Conservation (phyloP, 2,888 invertebrate species). For the Melieria crassipennis region DNA sequence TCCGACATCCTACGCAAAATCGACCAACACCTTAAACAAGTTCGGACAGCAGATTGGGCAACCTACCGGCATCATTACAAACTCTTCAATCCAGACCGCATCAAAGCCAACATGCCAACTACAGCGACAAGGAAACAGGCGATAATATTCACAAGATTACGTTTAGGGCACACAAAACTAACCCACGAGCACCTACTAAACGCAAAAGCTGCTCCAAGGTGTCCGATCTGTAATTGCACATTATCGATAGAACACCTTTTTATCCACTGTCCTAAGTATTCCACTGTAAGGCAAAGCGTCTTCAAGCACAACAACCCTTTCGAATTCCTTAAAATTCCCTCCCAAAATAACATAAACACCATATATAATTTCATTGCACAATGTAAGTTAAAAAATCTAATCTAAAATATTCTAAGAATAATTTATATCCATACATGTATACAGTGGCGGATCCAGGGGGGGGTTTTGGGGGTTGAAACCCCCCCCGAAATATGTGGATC, state of each 20-base stretch:
- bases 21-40: neutral
- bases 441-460: no score
- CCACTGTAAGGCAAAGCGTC: neutral
- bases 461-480: no score
- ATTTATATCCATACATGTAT: neutral
- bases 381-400: neutral
- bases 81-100: neutral
- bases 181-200: constrained; percentile 9
- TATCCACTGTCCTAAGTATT: constrained; percentile 1
- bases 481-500: no score
- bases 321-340: neutral
- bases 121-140: neutral
- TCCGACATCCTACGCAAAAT: neutral
- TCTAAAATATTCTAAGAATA: neutral
- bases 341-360: neutral
- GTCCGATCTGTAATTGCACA: neutral
- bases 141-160: neutral
- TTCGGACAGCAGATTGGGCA: neutral
- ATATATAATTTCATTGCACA: neutral
- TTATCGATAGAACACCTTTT: constrained; percentile 8
- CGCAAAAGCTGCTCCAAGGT: neutral
- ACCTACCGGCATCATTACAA: constrained; percentile 7
- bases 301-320: neutral
- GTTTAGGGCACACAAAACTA: neutral
- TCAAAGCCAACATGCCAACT: neutral